Conservation (phyloP, 1,140 invertebrate species). For the Heliconius hewitsoni region DNA sequence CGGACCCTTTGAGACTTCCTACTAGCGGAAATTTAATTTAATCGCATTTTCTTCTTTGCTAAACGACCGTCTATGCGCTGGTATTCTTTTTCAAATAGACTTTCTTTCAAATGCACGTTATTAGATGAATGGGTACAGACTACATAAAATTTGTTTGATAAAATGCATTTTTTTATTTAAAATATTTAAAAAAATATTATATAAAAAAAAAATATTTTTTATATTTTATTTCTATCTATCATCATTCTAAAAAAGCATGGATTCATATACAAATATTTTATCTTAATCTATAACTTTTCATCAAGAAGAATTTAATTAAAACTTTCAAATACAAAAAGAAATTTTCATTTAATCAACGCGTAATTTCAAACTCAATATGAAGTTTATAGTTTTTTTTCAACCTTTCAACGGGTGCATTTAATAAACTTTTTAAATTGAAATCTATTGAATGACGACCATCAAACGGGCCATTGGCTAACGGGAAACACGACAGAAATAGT, state of each 20-base stretch:
- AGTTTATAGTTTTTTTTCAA: constrained; percentile 20
- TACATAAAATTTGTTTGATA: too few relatives aligned
- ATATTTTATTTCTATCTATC: too few relatives aligned
- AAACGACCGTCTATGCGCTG: constrained; percentile 61
- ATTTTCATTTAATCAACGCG: constrained; percentile 6
- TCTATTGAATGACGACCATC: constrained; percentile 16
- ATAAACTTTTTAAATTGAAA: constrained; percentile 18
- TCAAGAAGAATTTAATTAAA: constrained; percentile 1
- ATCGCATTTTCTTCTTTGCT: constrained; percentile 75
- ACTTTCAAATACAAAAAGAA: not conserved
- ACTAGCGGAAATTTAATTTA: constrained; percentile 74
- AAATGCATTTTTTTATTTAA: too few relatives aligned
- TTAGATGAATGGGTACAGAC: constrained; percentile 33
- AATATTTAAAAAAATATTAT: too few relatives aligned
- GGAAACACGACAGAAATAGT: constrained; percentile 42
- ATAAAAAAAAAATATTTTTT: too few relatives aligned
- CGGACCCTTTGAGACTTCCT: constrained; percentile 74
- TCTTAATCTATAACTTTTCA: not conserved
- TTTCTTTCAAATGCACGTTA: constrained; percentile 48
- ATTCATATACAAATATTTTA: not conserved
- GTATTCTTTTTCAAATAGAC: constrained; percentile 55
- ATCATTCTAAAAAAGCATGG: not conserved
- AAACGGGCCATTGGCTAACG: constrained; percentile 27
- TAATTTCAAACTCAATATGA: not conserved
- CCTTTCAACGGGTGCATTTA: constrained; percentile 23